These are phyloP conservation scores for Daboia siamensis DNA, from an alignment of 2,113 vertebrate species.

Conservation along the genomic window DNA sequence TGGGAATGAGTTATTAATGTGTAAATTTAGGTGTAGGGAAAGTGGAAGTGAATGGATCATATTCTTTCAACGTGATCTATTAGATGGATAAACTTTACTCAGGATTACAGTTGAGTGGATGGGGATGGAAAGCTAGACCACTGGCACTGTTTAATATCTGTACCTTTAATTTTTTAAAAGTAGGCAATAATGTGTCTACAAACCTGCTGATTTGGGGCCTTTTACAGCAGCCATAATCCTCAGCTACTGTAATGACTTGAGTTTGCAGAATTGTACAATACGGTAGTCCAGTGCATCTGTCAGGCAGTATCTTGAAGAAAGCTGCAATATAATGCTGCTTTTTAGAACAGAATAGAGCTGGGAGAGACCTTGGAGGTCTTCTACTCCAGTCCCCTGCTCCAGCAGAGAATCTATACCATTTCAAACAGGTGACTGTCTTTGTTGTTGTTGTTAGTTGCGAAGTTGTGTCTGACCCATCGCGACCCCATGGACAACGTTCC, in stretches of 20 bases:
- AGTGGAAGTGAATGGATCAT: slow-evolving; percentile 48
- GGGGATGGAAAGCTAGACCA: not conserved
- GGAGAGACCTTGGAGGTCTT: too few relatives aligned
- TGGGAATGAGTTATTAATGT: slow-evolving; percentile 62
- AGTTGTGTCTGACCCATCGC: too few relatives aligned
- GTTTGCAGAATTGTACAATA: not conserved
- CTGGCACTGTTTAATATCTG: not conserved
- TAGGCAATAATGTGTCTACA: not conserved
- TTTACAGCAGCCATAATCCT: not conserved
- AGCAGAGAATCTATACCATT: too few relatives aligned
- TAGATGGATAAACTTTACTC: slow-evolving; percentile 44
- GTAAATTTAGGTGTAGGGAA: slow-evolving; percentile 45
- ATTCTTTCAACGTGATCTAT: slow-evolving; percentile 62
- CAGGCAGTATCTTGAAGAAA: not conserved
- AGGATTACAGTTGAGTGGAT: not conserved
- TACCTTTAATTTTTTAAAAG: slow-evolving; percentile 1
- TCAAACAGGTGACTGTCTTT: too few relatives aligned
- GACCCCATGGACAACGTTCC: too few relatives aligned
- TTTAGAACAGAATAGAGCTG: not conserved
- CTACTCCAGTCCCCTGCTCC: too few relatives aligned
- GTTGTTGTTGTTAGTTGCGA: too few relatives aligned
- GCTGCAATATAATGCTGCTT: not conserved
- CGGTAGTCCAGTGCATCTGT: not conserved
- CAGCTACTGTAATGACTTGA: not conserved
- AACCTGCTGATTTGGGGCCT: not conserved